These are phyloP conservation scores for Microtus oregoni DNA, from an alignment of 2,113 vertebrate species.

Conservation along the genomic window DNA sequence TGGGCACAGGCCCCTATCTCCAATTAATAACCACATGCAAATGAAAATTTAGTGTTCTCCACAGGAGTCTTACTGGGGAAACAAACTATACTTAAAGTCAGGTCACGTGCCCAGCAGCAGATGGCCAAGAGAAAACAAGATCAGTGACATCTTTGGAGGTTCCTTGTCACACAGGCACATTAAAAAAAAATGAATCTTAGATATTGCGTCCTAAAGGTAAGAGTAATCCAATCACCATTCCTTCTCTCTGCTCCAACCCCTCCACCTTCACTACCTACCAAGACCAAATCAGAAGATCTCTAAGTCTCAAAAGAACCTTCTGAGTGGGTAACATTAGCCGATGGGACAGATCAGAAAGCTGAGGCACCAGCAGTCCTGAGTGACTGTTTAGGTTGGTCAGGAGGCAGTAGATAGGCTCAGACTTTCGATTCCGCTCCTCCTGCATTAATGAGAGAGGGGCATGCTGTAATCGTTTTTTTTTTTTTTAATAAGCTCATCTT, in stretches of 20 bases:
- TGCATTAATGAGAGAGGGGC: conserved; percentile 29
- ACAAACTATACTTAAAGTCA: neutral
- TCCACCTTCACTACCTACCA: neutral
- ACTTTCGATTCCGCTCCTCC: neutral
- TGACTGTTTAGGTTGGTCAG: neutral
- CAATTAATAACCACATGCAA: neutral
- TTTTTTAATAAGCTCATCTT: conserved; percentile 66
- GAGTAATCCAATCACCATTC: neutral
- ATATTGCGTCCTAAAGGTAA: conserved; percentile 42
- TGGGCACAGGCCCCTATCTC: neutral
- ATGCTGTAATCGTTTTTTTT: conserved; percentile 52
- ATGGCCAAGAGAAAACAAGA: neutral
- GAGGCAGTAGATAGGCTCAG: neutral
- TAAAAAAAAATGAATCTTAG: neutral
- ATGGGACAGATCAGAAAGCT: conserved; percentile 17
- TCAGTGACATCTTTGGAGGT: neutral
- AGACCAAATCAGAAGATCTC: neutral
- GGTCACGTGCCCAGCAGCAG: neutral
- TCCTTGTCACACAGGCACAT: neutral
- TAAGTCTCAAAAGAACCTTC: neutral
- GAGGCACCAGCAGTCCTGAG: neutral
- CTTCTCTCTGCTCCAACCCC: too few species aligned
- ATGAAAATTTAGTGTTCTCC: neutral
- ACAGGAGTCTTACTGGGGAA: neutral
- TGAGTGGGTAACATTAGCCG: neutral